phyloP scores from a whole-genome alignment of 2,888 invertebrate species.

The Deilephila porcellus region DNA sequence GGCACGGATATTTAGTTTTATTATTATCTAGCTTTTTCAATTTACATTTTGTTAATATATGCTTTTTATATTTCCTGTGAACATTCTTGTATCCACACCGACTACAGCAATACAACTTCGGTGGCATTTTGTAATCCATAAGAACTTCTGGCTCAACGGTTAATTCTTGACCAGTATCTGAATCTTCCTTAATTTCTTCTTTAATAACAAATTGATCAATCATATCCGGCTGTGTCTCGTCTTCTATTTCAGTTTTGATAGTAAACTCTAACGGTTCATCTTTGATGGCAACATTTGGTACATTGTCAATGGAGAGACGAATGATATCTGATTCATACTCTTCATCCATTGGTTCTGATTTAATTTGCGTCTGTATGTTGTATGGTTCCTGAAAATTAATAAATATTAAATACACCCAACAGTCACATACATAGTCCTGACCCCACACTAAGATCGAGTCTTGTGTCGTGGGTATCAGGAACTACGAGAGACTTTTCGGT shows the following conservation, averaged over 20 bases:
- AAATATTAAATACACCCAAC: no score
- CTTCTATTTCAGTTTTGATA: not conserved
- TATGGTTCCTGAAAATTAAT: slow-evolving; percentile 27
- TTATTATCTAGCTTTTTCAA: not conserved
- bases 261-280: slow-evolving; percentile 31
- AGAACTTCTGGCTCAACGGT: not conserved
- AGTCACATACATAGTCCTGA: no score
- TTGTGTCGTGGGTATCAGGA: no score
- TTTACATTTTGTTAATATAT: slow-evolving; percentile 28
- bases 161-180: not conserved
- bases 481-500: no score
- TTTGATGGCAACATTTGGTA: slow-evolving; percentile 29
- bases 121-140: rapidly evolving
- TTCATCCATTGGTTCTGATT: slow-evolving; percentile 35
- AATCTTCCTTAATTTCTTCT: not conserved
- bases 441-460: no score
- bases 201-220: not conserved
- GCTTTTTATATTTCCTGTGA: slow-evolving; percentile 39
- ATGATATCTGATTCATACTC: slow-evolving; percentile 40
- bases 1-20: slow-evolving; percentile 31
- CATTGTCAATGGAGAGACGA: slow-evolving; percentile 30
- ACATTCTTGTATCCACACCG: slow-evolving; percentile 39
- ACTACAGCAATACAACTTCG: slow-evolving; percentile 40
- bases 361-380: slow-evolving; percentile 34
- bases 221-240: not conserved